These are phyloP conservation scores for Proisotoma minuta DNA, from an alignment of 2,888 invertebrate species.

Conservation along the genomic window DNA sequence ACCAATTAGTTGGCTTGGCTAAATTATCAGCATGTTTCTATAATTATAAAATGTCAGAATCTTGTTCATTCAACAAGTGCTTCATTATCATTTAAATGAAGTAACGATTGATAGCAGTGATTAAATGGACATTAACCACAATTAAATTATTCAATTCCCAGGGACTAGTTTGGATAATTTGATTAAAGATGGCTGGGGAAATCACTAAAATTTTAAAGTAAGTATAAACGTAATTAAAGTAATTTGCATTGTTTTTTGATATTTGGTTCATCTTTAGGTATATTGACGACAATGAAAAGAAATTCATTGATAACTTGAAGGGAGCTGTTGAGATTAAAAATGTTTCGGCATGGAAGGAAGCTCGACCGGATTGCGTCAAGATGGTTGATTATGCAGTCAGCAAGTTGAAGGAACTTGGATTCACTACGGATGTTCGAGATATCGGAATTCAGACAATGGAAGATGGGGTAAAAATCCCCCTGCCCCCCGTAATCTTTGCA, in stretches of 20 bases:
- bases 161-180: too few relatives aligned
- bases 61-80: too few relatives aligned
- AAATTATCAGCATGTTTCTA: too few relatives aligned
- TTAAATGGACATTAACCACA: too few relatives aligned
- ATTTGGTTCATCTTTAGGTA: conserved; percentile 55
- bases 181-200: not conserved
- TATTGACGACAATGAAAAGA: conserved; percentile 70
- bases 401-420: conserved; percentile 66
- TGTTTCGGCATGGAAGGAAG: conserved; percentile 86
- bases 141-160: too few relatives aligned
- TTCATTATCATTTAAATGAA: too few relatives aligned
- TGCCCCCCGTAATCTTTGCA: conserved; percentile 83
- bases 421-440: conserved; percentile 66
- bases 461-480: conserved; percentile 62
- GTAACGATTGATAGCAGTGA: too few relatives aligned
- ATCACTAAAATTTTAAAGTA: not conserved
- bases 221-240: not conserved
- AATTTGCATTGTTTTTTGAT: not conserved
- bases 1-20: too few relatives aligned
- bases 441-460: conserved; percentile 63
- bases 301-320: conserved; percentile 71
- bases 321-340: conserved; percentile 90
- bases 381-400: conserved; percentile 81
- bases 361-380: conserved; percentile 69
- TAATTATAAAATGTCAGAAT: too few relatives aligned